Conservation (phyloP, 2,888 invertebrate genomes). For the Germaria angustata region DNA sequence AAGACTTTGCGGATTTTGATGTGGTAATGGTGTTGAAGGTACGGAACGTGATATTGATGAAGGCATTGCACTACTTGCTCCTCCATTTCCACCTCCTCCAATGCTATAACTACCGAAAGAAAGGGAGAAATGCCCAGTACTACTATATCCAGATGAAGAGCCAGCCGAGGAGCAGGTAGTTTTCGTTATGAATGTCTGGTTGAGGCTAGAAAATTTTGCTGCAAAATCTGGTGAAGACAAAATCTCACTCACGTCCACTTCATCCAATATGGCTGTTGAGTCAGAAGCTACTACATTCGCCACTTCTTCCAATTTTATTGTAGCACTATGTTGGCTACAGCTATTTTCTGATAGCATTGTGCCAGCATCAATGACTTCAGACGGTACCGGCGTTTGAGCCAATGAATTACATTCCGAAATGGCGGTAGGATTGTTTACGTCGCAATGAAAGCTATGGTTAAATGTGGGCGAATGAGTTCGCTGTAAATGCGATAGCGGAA, state of each 20-base stretch:
- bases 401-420: conserved; percentile 84
- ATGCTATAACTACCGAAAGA: conserved; percentile 62
- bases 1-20: conserved; percentile 71
- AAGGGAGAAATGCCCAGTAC: conserved; percentile 72
- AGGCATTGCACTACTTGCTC: conserved; percentile 37
- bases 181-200: conserved; percentile 69
- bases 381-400: conserved; percentile 85
- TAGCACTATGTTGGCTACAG: conserved; percentile 72
- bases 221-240: conserved; percentile 75
- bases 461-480: conserved; percentile 75
- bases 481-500: conserved; percentile 82
- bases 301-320: conserved; percentile 69
- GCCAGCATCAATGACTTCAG: conserved; percentile 87
- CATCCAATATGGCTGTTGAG: conserved; percentile 69
- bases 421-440: conserved; percentile 22
- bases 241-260: conserved; percentile 75
- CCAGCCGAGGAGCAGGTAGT: conserved; percentile 76
- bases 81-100: conserved; percentile 32
- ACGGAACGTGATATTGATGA: conserved; percentile 84
- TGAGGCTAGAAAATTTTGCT: conserved; percentile 72
- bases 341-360: conserved; percentile 75
- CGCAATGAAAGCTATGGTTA: conserved; percentile 70
- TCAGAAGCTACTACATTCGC: conserved; percentile 70
- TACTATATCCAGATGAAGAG: conserved; percentile 76
- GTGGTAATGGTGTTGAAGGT: conserved; percentile 85